These are phyloP conservation scores for Onychomys leucogaster DNA, from an alignment of 2,797 vertebrate species.

Conservation along the genomic window DNA sequence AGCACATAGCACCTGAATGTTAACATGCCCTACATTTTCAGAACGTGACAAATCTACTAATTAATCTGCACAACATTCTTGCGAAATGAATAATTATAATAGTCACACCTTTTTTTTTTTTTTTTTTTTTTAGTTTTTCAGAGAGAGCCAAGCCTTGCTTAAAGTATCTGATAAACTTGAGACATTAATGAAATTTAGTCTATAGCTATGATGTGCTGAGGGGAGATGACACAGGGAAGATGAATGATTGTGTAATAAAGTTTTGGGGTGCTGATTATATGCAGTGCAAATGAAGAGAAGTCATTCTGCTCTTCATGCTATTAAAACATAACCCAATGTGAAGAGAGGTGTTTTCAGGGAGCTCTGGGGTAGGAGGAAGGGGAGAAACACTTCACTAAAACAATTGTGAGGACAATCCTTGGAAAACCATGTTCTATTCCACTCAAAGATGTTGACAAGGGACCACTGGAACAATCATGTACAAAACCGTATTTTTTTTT, in stretches of 20 bases:
- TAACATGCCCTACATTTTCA: conserved; percentile 30
- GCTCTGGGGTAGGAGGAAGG: too few species aligned
- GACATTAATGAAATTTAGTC: neutral
- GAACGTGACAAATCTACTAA: conserved; percentile 45
- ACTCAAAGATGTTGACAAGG: neutral
- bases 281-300: neutral
- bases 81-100: conserved; percentile 58
- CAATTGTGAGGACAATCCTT: neutral
- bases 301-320: neutral
- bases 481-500: neutral
- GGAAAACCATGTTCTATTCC: neutral
- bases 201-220: neutral
- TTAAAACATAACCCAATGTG: neutral
- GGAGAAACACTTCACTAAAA: neutral
- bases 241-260: neutral
- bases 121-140: neutral
- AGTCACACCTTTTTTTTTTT: conserved; percentile 31
- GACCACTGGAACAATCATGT: neutral
- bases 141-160: neutral
- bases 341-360: neutral
- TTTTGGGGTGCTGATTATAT: neutral
- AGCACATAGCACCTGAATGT: conserved; percentile 34
- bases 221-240: neutral
- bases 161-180: neutral
- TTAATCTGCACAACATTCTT: conserved; percentile 52